These are phyloP conservation scores for Chionis minor DNA, from an alignment of 2,113 vertebrate species.

Conservation along the genomic window DNA sequence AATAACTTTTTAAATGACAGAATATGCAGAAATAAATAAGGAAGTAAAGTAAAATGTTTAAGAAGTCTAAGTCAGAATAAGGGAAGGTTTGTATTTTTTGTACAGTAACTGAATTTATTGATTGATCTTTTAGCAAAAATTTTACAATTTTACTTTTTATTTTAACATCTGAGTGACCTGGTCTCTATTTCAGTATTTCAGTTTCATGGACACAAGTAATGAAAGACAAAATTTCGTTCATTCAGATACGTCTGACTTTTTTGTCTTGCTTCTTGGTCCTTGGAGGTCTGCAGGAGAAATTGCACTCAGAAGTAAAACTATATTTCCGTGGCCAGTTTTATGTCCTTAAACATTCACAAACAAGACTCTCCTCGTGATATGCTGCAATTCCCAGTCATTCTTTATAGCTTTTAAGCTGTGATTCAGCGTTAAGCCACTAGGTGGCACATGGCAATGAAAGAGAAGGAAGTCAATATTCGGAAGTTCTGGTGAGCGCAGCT, in stretches of 20 bases:
- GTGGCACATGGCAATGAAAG: conserved; percentile 47
- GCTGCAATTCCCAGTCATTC: neutral
- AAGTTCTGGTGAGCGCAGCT: neutral
- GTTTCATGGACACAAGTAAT: neutral
- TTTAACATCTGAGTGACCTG: neutral
- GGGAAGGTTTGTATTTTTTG: neutral
- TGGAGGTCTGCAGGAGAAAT: neutral
- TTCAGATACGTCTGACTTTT: neutral
- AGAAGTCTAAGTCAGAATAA: neutral
- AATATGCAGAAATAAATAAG: neutral
- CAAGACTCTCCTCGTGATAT: rapidly evolving
- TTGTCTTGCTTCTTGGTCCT: neutral
- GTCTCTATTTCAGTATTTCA: neutral
- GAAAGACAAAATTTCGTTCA: neutral
- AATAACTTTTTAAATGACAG: neutral
- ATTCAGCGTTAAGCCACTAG: conserved; percentile 9
- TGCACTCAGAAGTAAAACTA: neutral
- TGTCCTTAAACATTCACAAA: neutral
- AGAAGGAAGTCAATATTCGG: neutral
- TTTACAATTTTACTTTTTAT: neutral
- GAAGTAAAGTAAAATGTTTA: neutral
- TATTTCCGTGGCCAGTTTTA: neutral
- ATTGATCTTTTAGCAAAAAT: neutral
- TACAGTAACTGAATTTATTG: neutral
- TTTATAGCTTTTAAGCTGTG: neutral